Percentiles rank a stretch among this genome's conserved stretches.
phyloP scores from a whole-genome alignment of 2,113 vertebrate genomes.

The Sciurus niger region DNA sequence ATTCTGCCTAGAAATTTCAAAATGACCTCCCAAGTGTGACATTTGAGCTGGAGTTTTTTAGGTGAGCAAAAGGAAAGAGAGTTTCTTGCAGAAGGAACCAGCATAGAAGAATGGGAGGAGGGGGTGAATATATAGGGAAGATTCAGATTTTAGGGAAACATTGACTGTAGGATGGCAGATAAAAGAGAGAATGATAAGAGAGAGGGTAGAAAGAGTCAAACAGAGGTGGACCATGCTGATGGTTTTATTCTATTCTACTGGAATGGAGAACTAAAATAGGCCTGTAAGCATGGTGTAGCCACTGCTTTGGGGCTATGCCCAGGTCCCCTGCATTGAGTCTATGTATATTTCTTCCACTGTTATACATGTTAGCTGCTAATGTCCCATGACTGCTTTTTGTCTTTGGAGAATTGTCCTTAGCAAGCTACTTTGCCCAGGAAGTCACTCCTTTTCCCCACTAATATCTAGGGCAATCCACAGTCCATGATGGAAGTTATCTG shows the following conservation, averaged over 20 bases:
- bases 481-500: not conserved
- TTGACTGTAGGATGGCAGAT: not conserved
- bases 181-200: not conserved
- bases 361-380: not conserved
- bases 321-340: not conserved
- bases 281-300: not conserved
- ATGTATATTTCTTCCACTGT: not conserved
- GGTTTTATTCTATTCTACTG: not conserved
- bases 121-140: not conserved
- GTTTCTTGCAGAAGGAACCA: not conserved
- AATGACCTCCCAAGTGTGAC: not conserved
- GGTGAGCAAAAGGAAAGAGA: not conserved
- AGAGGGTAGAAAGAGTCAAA: not conserved
- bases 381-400: not conserved
- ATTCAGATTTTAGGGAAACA: not conserved
- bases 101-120: not conserved
- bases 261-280: not conserved
- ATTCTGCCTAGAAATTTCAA: constrained; percentile 3
- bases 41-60: not conserved
- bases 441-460: not conserved
- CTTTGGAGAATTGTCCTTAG: not conserved
- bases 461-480: not conserved
- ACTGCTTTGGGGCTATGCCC: not conserved
- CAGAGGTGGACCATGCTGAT: not conserved
- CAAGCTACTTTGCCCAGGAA: not conserved